Conservation (phyloP, 2,888 invertebrate species). For the Luffia ferchaultella region DNA sequence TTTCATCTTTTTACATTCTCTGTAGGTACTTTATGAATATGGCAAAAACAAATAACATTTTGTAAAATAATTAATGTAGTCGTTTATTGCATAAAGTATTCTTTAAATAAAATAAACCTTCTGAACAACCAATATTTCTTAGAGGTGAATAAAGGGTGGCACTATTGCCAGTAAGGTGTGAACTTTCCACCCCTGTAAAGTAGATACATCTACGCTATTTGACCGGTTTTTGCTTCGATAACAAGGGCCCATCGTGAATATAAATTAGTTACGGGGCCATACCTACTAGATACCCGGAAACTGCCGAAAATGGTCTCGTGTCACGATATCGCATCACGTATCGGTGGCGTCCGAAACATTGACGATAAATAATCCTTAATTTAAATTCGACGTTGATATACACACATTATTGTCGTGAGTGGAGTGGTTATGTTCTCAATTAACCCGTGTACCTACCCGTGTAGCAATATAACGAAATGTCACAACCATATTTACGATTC, state of each 20-base stretch:
- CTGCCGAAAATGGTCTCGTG: constrained; percentile 37
- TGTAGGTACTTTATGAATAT: no score
- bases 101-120: no score
- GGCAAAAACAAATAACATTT: no score
- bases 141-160: background rate
- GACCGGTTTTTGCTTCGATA: constrained; percentile 17
- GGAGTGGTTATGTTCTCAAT: background rate
- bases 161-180: background rate
- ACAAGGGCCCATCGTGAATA: constrained; percentile 32
- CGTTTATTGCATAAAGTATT: no score
- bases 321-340: constrained; percentile 30
- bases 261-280: constrained; percentile 24
- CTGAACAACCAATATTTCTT: no score
- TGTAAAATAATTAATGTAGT: no score
- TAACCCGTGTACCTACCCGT: background rate
- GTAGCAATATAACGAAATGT: background rate
- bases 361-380: constrained; percentile 47
- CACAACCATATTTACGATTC: background rate
- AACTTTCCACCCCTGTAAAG: background rate
- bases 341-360: constrained; percentile 32
- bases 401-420: constrained; percentile 1
- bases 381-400: constrained; percentile 24
- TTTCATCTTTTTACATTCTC: no score
- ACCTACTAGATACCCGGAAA: constrained; percentile 34
- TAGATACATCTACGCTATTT: background rate